Conservation (phyloP, 2,797 vertebrate genomes). For the Thaleichthys pacificus region DNA sequence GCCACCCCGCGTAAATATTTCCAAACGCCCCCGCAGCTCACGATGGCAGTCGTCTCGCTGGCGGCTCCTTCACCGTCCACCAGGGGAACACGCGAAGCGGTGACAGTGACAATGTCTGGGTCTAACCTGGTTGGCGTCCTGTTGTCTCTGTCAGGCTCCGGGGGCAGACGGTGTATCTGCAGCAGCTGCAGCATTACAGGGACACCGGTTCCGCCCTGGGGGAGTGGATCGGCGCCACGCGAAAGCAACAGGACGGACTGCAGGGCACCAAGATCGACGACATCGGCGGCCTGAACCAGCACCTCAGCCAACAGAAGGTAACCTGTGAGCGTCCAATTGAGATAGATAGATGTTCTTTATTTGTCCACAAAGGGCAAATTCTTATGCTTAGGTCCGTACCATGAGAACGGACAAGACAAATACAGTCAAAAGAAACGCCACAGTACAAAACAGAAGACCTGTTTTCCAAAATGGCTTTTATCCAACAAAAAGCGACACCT, state of each 20-base stretch:
- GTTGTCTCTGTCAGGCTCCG: conserved; percentile 70
- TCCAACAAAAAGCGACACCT: too few species aligned
- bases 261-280: conserved; percentile 80
- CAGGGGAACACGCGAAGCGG: too few species aligned
- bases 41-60: too few species aligned
- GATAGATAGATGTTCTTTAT: too few species aligned
- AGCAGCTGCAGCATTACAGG: conserved; percentile 85
- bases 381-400: neutral
- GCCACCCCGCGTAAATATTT: too few species aligned
- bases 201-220: conserved; percentile 77
- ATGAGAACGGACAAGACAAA: neutral
- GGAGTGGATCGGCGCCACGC: conserved; percentile 86
- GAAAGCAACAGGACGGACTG: conserved; percentile 80
- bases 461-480: too few species aligned
- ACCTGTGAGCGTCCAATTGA: neutral
- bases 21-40: too few species aligned
- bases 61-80: too few species aligned
- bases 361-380: neutral
- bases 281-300: conserved; percentile 74
- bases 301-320: conserved; percentile 89
- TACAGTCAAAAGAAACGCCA: neutral
- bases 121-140: neutral
- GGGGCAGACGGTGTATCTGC: conserved; percentile 86
- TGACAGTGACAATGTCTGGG: neutral
- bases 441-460: too few species aligned